Base-by-base conservation (phyloP, 2,888 invertebrate species). In the Apamea crenata region DNA sequence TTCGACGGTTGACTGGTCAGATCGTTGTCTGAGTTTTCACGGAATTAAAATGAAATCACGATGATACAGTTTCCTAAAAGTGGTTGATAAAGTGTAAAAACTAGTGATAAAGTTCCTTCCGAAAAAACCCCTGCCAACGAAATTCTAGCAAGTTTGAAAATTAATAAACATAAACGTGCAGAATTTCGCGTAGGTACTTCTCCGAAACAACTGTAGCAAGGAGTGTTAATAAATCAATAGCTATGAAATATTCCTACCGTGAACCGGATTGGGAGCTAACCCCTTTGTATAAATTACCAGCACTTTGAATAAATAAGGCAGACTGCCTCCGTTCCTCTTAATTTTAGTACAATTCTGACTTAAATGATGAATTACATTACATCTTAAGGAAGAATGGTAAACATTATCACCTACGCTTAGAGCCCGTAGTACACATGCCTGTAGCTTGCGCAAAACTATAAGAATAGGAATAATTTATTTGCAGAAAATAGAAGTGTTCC, bases 201-300 rank as follows among this genome's bases (percentile, higher is more conserved):
- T 74, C 50, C 0, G 14, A 72, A 74, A 67, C 71, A 53, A 71
- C 36, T 71, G 67, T 78, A 74, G 14, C 59, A 32, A 56, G 63
- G 32, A 66, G 61, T n/a, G 50, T 56, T 78, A 36, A 77, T 87
- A 83, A 79, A 87, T 87, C 85, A 85, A 87, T 81, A 74, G 50
- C 40, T 78, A 85, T 82, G 69, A 82, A 87, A 78, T 87, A 87
- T 86, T 82, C 72, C 74, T 53, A n/a, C 36, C 59, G 50, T n/a
- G 36, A 47, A 56, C 67, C 56, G 10, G 53, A n/a, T 77, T 25
- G 32, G 70, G 47, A 69, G 74, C 36, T 75, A 74, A 80, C 68
- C 80, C 77, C 65, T 86, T 73, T 80, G 77, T 83, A 77, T 80
- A 83, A 83, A 76, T 86, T 83, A 83, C 70, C 50, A 70, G 53